Percentiles rank a stretch among this genome's conserved stretches.
phyloP scores from a whole-genome alignment of 2,888 invertebrate species.

The Ferrisia virgata region DNA sequence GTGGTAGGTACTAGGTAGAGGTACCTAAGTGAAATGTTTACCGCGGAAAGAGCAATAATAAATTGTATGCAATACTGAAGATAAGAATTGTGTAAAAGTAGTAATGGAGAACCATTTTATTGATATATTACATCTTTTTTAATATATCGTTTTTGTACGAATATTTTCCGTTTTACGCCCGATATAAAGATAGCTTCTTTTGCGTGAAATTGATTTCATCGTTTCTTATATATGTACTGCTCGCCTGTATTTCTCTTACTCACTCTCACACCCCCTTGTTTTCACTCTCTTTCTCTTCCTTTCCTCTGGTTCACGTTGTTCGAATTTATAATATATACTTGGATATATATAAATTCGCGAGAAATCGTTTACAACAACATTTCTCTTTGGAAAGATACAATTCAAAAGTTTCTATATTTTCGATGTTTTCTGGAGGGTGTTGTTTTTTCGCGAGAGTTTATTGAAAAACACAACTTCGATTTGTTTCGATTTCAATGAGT shows the following conservation, averaged over 20 bases:
- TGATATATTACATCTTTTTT: constrained; percentile 38
- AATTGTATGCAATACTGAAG: constrained; percentile 31
- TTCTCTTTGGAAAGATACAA: constrained; percentile 21
- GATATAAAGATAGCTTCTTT: constrained; percentile 2
- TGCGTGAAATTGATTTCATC: constrained; percentile 37
- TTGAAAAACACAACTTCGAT: constrained; percentile 25
- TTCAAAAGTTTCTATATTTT: constrained; percentile 14
- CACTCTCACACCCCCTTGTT: neutral
- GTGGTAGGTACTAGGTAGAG: too few relatives aligned
- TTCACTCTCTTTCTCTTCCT: neutral
- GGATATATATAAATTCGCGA: neutral
- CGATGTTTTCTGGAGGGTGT: constrained; percentile 16
- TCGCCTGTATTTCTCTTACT: too few relatives aligned
- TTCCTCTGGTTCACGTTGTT: neutral
- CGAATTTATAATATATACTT: constrained; percentile 7
- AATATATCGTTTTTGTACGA: constrained; percentile 37
- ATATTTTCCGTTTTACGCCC: constrained; percentile 37
- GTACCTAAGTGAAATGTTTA: neutral
- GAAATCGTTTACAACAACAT: constrained; percentile 14
- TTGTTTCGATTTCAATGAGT: constrained; percentile 11
- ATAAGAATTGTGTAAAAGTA: constrained; percentile 39
- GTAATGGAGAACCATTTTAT: constrained; percentile 39
- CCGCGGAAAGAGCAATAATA: constrained; percentile 18
- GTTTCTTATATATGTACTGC: neutral
- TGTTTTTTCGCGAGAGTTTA: neutral